These are phyloP conservation scores for Myocastor coypus DNA, from an alignment of 2,113 vertebrate genomes.

Conservation along the genomic window DNA sequence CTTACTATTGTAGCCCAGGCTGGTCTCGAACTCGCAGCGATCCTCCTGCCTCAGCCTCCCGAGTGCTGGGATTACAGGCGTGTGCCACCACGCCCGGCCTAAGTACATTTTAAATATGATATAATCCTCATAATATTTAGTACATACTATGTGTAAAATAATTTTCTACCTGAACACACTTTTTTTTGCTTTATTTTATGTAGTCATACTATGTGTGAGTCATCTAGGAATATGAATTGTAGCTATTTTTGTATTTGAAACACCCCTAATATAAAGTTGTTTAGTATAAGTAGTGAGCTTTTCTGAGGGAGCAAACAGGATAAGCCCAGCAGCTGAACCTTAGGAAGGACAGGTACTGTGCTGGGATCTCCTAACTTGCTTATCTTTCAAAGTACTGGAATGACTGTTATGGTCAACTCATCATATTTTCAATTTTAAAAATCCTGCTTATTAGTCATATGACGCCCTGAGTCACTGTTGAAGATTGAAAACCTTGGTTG, in stretches of 20 bases:
- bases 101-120: not conserved
- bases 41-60: too few species aligned
- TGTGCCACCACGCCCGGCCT: too few species aligned
- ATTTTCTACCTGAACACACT: not conserved
- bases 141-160: not conserved
- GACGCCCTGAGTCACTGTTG: slow-evolving; percentile 11
- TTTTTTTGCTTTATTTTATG: not conserved
- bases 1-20: too few species aligned
- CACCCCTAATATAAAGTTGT: not conserved
- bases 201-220: not conserved
- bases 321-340: not conserved
- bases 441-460: not conserved
- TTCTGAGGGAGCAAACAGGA: not conserved
- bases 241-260: slow-evolving; percentile 7
- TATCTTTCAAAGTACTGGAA: not conserved
- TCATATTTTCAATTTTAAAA: not conserved
- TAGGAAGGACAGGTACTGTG: not conserved
- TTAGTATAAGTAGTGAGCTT: slow-evolving; percentile 22
- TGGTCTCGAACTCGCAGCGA: too few species aligned
- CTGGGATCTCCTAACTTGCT: not conserved
- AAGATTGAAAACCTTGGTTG: slow-evolving; percentile 26
- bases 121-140: not conserved
- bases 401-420: slow-evolving; percentile 22
- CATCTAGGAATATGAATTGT: not conserved
- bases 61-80: too few species aligned